Evolutionary conservation across 2,888 invertebrate species (phyloP).

Genomic region (Drosophila merina): DNA sequence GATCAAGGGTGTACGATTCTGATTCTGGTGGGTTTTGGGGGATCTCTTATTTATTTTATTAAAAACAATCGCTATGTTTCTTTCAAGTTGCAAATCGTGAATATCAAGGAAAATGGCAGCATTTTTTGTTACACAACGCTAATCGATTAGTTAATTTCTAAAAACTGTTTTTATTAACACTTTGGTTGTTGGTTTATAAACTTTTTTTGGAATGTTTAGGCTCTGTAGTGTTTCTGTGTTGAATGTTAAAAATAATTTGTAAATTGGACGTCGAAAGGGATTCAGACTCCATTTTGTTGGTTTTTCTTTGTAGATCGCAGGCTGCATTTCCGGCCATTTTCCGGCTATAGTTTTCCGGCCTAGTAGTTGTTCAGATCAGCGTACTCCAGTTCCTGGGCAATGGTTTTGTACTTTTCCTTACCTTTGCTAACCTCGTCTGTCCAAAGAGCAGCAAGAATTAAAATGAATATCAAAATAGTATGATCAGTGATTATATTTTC

Average conservation of each 20-base stretch:
- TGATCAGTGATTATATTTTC: conserved; percentile 37
- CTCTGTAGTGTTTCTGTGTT: conserved; percentile 21
- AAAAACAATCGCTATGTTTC: conserved; percentile 12
- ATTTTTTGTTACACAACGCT: conserved; percentile 28
- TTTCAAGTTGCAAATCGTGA: conserved; percentile 25
- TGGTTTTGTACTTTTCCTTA: conserved; percentile 98
- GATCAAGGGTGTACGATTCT: conserved; percentile 27
- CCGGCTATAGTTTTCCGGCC: not conserved
- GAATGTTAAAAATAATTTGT: conserved; percentile 41
- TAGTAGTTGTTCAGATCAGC: conserved; percentile 92
- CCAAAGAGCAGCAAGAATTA: conserved; percentile 59
- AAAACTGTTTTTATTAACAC: conserved; percentile 50
- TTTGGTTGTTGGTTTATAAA: conserved; percentile 30
- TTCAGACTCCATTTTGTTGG: conserved; percentile 40
- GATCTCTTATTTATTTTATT: conserved; percentile 12
- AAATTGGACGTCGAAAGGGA: conserved; percentile 45
- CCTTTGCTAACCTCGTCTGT: conserved; percentile 94
- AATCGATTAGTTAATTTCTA: conserved; percentile 36
- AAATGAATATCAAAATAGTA: conserved; percentile 60
- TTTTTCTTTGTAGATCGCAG: conserved; percentile 51
- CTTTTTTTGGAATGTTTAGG: conserved; percentile 53
- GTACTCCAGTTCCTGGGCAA: conserved; percentile 99
- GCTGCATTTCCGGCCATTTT: conserved; percentile 22
- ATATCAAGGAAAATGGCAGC: conserved; percentile 49
- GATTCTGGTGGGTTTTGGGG: conserved; percentile 61